Evolutionary conservation across 2,888 invertebrate genomes (phyloP), one percentile per base, ranked within the genome.

Genomic region (Meloe dianella): DNA sequence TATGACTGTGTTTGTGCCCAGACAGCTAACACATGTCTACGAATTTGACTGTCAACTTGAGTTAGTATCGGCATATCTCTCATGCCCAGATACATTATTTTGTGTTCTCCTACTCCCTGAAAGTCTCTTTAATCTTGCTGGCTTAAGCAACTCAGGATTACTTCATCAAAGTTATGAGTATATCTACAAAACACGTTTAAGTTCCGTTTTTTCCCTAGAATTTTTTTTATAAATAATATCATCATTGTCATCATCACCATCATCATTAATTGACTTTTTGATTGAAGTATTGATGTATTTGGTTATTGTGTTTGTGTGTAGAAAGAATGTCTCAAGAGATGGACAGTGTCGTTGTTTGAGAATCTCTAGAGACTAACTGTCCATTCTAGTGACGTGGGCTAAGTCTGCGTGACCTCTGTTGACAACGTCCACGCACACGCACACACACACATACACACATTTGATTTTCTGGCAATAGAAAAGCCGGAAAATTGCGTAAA

Each of bases 11-110:
- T 74, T 54, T 22, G 24, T 54, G 54, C 74, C 76, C 60, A 77
- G 80, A 79, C 79, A 77, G 77, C 78, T 74, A 82, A 83, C 83
- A 83, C 82, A 83, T 83, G 83, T 83, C 82, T 80, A 76, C 78
- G 82, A 81, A 81, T 83, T 82, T 81, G 79, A 76, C 75, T 82
- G 84, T 84, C 84, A 81, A 77, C 75, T 79, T 82, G 83, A 83
- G 83, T 83, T 83, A 83, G 79, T 82, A 83, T 82, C 82, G 82
- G 82, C 82, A 82, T 83, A 82, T 83, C 82, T 83, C 82, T 77
- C 75, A 75, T 77, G 79, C 80, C 80, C 81, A 81, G 81, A 77
- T 74, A 76, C 80, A 80, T 80, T 81, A 81, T 78, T 80, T 80
- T 77, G 78, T 77, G 79, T 79, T n/a, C n/a, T n/a, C 80, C 77